Base-by-base conservation (phyloP, 2,797 vertebrate genomes). In the Heteromormyrus szaboi region DNA sequence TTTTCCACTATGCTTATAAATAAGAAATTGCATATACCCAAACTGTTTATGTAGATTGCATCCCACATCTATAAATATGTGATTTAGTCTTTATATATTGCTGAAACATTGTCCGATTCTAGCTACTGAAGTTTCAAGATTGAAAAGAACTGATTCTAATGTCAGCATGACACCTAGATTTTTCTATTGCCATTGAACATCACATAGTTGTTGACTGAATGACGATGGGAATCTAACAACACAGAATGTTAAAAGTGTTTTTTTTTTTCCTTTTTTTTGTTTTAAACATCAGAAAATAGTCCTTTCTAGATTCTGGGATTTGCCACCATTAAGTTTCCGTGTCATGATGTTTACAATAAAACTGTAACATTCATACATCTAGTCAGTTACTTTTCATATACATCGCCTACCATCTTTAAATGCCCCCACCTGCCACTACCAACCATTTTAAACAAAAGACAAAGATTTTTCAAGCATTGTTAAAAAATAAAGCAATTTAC, bases 281-380 rank as follows among this genome's bases (percentile, higher is more conserved):
- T 92, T 89, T 72, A 72, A 87, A 65, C 86, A 90, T 90, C 92
- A 93, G 89, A 91, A 54, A 93, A 93, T 91, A 92, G 93, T 91
- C 92, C 92, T 92, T 94, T 92, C 92, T 93, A 93, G 93, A 93
- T 90, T 91, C 94, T 96, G 96, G 97, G 96, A 97, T 94, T 97
- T 97, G 95, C 96, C 97, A 98, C 98, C 96, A 96, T 97, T 96
- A 95, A 96, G 97, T 97, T 98, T 97, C 97, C 97, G 97, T 97
- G 97, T 98, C 97, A 96, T 97, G 98, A 97, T 97, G 97, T 97
- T 97, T 97, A 97, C 96, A 95, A 95, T 96, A 95, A 90, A 95
- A 96, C 95, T 95, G 97, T 97, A 96, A 97, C 96, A 97, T 97
- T 97, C 95, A 95, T 95, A 95, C 95, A 95, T 96, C 97, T 96